phyloP scores from a whole-genome alignment of 64 coral and sea anemone species.

The Montipora efflorescens region DNA sequence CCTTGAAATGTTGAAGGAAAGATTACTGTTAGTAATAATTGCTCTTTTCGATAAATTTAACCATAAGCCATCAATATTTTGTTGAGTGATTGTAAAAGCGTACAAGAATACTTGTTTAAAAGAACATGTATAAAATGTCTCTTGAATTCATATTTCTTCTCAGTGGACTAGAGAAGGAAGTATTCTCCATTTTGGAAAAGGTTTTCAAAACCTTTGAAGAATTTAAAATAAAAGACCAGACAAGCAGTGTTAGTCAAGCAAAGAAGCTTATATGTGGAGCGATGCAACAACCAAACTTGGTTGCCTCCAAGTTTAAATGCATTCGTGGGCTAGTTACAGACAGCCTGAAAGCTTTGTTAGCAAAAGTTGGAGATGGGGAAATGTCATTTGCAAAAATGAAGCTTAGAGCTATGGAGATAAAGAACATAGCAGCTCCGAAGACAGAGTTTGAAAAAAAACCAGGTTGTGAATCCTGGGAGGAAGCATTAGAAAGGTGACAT shows the following conservation, averaged over 20 bases:
- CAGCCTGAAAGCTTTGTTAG: neutral
- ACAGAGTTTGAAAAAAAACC: neutral
- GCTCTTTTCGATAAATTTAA: too few relatives aligned
- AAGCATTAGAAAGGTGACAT: conserved; percentile 1
- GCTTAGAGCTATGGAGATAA: neutral
- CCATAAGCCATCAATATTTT: neutral
- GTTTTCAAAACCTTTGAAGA: conserved; percentile 2
- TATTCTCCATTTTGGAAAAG: neutral
- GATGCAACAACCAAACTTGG: conserved; percentile 23
- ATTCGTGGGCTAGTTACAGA: neutral
- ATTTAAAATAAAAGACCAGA: conserved; percentile 28
- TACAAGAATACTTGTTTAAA: too few relatives aligned
- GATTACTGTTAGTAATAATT: too few relatives aligned
- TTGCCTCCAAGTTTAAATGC: conserved; percentile 37
- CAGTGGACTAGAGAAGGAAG: neutral
- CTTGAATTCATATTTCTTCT: conserved; percentile 42
- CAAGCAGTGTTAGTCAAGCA: neutral
- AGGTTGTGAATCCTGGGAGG: conserved; percentile 22
- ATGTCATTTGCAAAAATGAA: conserved; percentile 24
- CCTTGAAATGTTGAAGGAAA: too few relatives aligned
- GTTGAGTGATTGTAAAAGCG: neutral
- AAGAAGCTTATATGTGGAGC: neutral
- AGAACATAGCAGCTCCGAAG: neutral
- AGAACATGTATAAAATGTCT: neutral
- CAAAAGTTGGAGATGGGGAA: conserved; percentile 11